Evolutionary conservation across 2,113 vertebrate species (phyloP), one percentile per base, ranked within the genome.

Genomic region (Tretioscincus oriximinensis): DNA sequence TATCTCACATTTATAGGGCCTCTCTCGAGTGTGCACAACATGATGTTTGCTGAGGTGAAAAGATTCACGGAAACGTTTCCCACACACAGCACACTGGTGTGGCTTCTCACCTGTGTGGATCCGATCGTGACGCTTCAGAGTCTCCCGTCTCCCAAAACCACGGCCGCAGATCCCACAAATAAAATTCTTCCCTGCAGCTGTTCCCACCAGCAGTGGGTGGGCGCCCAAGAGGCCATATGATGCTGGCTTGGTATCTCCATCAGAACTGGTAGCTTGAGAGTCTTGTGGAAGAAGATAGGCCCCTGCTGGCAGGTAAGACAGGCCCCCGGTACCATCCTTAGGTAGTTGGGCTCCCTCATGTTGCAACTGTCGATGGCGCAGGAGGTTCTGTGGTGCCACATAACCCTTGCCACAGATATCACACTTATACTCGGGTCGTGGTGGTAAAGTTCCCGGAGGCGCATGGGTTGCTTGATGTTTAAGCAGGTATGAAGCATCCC

Each of bases 31-130:
- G 93, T 99, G 97, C 80, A 98, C 97, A 76, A 97, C 95, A 28
- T 97, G 97, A 90, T 99, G 98, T n/a, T 97, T 96, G 85, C 97
- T 97, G 31, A 99, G 94, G 14, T 97, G 97, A 86, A 97, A 97
- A 0, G 97, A 97, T 86, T 98, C 97, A 0, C 97, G 97, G 92
- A 99, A 98, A 67, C 97, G 94, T 80, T 98, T 98, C 0, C 97
- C 97, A 3, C 97, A 99, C 51, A 98, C 96, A 0, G 96, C 95
- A 22, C 97, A 99, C 86, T 96, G 95, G 90, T 99, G 97, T 0
- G 96, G 97, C 78, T 97, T 96, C 90, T 98, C 97, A 0, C 96
- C 96, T 0, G 95, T 95, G 81, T 97, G 97, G 87, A 97, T 96
- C 1, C 97, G 95, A 86, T 98, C 96, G 1, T 99, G 97, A 47